Evolutionary conservation across 37 sponge, comb jelly and placozoan species (phyloP).

Genomic region (Tethya wilhelma): DNA sequence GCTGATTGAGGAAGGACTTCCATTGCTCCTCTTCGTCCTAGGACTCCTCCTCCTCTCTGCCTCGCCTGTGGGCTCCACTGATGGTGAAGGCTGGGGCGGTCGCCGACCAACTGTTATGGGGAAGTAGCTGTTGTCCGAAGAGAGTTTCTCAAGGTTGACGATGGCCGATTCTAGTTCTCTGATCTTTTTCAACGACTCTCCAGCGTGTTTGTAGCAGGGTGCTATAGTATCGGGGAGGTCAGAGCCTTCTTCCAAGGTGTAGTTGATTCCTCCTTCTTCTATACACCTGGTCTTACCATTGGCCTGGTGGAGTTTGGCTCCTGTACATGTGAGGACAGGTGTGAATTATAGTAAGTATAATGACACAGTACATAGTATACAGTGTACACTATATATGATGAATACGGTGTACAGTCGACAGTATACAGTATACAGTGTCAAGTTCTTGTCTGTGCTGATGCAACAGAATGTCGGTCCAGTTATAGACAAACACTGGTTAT

Average conservation of each 20-base stretch:
- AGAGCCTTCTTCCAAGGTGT: slow-evolving; percentile 19
- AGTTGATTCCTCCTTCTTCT: slow-evolving; percentile 18
- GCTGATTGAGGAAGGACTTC: slow-evolving; percentile 19
- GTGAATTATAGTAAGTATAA: not conserved
- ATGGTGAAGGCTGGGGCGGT: not conserved
- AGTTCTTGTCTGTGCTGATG: too few relatives aligned
- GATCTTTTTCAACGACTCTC: slow-evolving; percentile 16
- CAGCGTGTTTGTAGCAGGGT: slow-evolving; percentile 28
- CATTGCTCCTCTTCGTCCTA: not conserved
- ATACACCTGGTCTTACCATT: slow-evolving; percentile 22
- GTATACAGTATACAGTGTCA: too few relatives aligned
- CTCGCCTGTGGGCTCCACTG: not conserved
- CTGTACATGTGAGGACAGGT: too few relatives aligned
- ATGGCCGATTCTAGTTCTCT: slow-evolving; percentile 27
- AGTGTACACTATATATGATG: not conserved
- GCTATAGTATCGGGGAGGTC: slow-evolving; percentile 21
- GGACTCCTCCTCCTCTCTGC: not conserved
- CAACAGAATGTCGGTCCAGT: too few relatives aligned
- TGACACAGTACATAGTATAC: not conserved
- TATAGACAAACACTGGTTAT: too few relatives aligned
- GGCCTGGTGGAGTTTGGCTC: slow-evolving; percentile 41
- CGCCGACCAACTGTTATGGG: slow-evolving; percentile 27
- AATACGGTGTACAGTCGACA: too few relatives aligned
- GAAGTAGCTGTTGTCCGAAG: slow-evolving; percentile 21
- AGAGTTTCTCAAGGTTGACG: slow-evolving; percentile 19